These are phyloP conservation scores for Cyaniris semiargus DNA, from an alignment of 2,888 invertebrate genomes.

Conservation along the genomic window DNA sequence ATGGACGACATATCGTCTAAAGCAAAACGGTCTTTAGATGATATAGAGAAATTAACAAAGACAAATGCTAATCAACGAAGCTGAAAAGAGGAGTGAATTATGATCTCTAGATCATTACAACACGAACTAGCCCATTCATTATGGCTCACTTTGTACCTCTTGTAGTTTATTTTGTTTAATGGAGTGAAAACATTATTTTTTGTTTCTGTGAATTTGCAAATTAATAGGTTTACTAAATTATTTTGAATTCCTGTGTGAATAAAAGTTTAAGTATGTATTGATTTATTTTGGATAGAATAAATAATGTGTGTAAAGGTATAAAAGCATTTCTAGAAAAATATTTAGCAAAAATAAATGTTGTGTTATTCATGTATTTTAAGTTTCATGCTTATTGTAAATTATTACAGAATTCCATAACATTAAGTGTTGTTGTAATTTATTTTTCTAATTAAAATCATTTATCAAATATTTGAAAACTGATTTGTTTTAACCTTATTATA, in stretches of 20 bases:
- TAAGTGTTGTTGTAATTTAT: conserved; percentile 25
- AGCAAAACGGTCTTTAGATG: conserved; percentile 86
- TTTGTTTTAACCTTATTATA: background rate
- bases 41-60: conserved; percentile 83
- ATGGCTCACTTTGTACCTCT: conserved; percentile 32
- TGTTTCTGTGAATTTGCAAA: conserved; percentile 1
- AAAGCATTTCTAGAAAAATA: conserved; percentile 22
- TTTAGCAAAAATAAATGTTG: conserved; percentile 17
- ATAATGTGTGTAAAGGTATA: conserved; percentile 6
- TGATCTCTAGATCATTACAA: conserved; percentile 32
- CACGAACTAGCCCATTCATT: conserved; percentile 7
- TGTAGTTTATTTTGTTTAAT: conserved; percentile 25
- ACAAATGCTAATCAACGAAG: conserved; percentile 75
- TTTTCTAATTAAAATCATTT: conserved; percentile 26
- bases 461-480: conserved; percentile 12
- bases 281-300: background rate
- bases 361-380: conserved; percentile 17
- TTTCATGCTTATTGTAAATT: conserved; percentile 21
- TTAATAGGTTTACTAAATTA: background rate
- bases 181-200: conserved; percentile 13
- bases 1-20: conserved; percentile 90
- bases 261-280: conserved; percentile 2
- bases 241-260: background rate
- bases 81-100: conserved; percentile 76
- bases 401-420: conserved; percentile 27